Percentiles rank a stretch among this genome's conserved stretches.
phyloP scores from a whole-genome alignment of 2,888 invertebrate genomes.

The Protodeltote pygarga region DNA sequence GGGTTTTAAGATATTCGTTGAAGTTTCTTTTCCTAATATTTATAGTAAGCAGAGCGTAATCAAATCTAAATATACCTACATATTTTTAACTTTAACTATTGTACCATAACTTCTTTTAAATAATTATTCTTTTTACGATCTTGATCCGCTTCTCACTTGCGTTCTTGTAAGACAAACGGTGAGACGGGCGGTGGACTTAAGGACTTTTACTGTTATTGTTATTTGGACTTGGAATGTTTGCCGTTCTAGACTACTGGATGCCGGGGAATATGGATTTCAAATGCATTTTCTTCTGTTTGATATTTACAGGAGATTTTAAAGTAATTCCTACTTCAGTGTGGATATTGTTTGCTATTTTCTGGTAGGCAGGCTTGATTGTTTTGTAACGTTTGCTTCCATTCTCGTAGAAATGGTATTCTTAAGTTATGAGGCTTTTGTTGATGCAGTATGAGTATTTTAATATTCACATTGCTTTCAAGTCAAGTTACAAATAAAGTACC shows the following conservation, averaged over 20 bases:
- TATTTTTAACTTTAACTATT: no score
- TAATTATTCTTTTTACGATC: not conserved
- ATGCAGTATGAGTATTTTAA: conserved; percentile 12
- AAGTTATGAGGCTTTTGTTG: conserved; percentile 10
- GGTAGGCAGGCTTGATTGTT: conserved; percentile 14
- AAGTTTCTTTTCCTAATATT: no score
- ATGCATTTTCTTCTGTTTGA: conserved; percentile 45
- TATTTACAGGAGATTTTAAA: conserved; percentile 45
- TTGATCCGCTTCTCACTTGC: conserved; percentile 29
- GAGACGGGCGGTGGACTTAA: conserved; percentile 50
- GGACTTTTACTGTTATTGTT: conserved; percentile 61
- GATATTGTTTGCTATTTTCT: conserved; percentile 14
- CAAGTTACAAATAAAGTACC: no score
- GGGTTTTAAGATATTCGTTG: no score
- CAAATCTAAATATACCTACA: no score
- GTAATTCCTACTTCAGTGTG: conserved; percentile 28
- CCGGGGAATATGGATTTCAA: conserved; percentile 53
- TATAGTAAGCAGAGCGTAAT: no score
- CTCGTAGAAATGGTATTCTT: conserved; percentile 17
- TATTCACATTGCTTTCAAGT: conserved; percentile 1
- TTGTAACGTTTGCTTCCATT: conserved; percentile 16
- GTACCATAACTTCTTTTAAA: no score
- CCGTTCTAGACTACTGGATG: conserved; percentile 42
- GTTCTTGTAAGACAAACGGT: conserved; percentile 40
- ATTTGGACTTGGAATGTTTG: conserved; percentile 57